Evolutionary conservation across 2,888 invertebrate genomes (phyloP), one percentile per base, ranked within the genome.

Genomic region (Lysandra coridon): DNA sequence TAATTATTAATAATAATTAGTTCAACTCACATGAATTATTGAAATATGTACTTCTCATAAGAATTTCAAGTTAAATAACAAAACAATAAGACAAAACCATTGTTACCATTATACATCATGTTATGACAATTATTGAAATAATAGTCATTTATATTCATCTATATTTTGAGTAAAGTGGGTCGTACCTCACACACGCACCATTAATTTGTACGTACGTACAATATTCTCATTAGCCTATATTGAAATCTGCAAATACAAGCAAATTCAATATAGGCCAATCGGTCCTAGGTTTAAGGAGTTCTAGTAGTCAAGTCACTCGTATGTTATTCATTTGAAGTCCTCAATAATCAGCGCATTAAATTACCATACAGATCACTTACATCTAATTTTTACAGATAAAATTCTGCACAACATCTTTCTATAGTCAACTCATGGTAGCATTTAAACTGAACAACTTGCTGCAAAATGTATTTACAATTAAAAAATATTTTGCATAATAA

Each of bases 321-420:
- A 69, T 69, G 33, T 69, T 37, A 37, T 37, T 69, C 3, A 64
- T 64, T 64, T 64, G 23, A 64, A 64, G 64, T 69, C 17, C 14
- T 5, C 30, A 69, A 69, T 5, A 33, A 69, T 14, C 64, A 30
- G 30, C 64, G 12, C 17, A 37, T 37, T 37, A 14, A 33, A 69
- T 17, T 69, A 69, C 12, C 64, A 30, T 64, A 64, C 64, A 12
- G 62, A 62, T 64, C 64, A 64, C 69, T 33, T 69, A 69, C 33
- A 69, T 37, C 33, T 14, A 69, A 69, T 69, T 33, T 69, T 69
- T 69, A 69, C 69, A 69, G 69, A 69, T 69, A 37, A 33, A 69
- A 33, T 69, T 69, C 33, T 69, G 69, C 69, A 69, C 69, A 69
- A 37, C 69, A 69, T 69, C 69, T 14, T 12, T 64, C 30, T 37